A percentile compares a stretch with the other conserved stretches of the same genome.
These are phyloP conservation scores for Drosophila willistoni DNA, from an alignment of 1,140 invertebrate genomes.

Conservation along the genomic window DNA sequence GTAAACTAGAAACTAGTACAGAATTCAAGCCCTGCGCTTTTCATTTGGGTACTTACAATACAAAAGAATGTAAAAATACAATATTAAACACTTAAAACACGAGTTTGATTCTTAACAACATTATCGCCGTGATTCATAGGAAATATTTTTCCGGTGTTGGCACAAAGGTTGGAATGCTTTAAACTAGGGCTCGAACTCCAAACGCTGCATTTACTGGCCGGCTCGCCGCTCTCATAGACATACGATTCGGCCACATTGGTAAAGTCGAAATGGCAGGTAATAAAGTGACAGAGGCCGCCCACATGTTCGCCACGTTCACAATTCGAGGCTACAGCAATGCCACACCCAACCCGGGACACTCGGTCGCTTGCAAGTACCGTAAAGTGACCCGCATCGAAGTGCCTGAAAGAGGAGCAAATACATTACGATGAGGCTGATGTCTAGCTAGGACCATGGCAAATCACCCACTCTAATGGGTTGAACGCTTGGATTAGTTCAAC, in stretches of 20 bases:
- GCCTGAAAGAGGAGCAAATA: not conserved
- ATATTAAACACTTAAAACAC: conserved; percentile 30
- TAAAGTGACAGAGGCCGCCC: conserved; percentile 25
- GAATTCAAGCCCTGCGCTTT: conserved; percentile 16
- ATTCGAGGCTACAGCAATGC: conserved; percentile 25
- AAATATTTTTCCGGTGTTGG: conserved; percentile 43
- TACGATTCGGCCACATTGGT: conserved; percentile 29
- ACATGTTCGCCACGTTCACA: not conserved
- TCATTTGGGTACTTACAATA: not conserved
- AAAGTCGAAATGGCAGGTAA: conserved; percentile 55
- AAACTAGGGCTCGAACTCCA: conserved; percentile 25
- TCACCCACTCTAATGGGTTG: conserved; percentile 24
- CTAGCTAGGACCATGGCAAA: no score
- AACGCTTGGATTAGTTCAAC: conserved; percentile 1
- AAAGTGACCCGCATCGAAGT: conserved; percentile 29
- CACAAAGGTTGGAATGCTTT: conserved; percentile 32
- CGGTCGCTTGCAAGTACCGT: conserved; percentile 46
- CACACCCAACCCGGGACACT: conserved; percentile 57
- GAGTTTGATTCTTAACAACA: not conserved
- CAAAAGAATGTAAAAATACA: conserved; percentile 11
- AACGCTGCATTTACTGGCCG: conserved; percentile 29
- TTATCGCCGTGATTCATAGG: conserved; percentile 7
- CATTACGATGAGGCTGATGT: no score
- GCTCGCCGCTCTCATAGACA: conserved; percentile 35
- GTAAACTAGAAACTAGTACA: conserved; percentile 33